Evolutionary conservation across 2,797 vertebrate species (phyloP).

Genomic region (Amphiprion clarkii): DNA sequence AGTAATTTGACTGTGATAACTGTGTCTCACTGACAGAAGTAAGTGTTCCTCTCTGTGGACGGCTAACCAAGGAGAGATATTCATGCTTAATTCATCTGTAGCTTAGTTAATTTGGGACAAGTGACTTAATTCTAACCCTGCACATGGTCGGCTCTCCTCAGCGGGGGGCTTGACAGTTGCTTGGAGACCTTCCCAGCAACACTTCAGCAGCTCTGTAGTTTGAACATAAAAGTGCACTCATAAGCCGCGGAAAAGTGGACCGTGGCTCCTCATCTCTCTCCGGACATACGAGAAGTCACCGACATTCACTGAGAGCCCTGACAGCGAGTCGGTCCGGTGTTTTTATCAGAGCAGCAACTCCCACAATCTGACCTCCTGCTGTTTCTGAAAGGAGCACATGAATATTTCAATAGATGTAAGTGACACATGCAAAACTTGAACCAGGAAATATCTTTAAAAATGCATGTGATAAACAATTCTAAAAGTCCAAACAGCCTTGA

Average conservation of each 20-base stretch:
- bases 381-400: background rate
- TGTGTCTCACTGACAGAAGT: background rate
- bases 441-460: background rate
- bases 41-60: conserved; percentile 15
- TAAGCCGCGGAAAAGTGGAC: background rate
- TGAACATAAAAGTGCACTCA: conserved; percentile 40
- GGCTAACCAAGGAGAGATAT: conserved; percentile 15
- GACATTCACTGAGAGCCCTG: background rate
- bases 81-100: conserved; percentile 59
- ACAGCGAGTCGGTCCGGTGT: background rate
- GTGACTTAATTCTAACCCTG: conserved; percentile 25
- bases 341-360: background rate
- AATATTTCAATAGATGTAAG: background rate
- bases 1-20: conserved; percentile 2
- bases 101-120: conserved; percentile 41
- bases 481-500: too few relatives aligned
- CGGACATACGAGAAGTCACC: background rate
- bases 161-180: conserved; percentile 39
- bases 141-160: conserved; percentile 28
- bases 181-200: conserved; percentile 37
- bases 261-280: background rate
- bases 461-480: background rate
- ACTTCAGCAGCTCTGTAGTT: conserved; percentile 14
- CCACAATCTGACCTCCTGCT: background rate
- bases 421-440: background rate